Conservation (phyloP, 2,888 invertebrate genomes). For the Micropterix aruncella region DNA sequence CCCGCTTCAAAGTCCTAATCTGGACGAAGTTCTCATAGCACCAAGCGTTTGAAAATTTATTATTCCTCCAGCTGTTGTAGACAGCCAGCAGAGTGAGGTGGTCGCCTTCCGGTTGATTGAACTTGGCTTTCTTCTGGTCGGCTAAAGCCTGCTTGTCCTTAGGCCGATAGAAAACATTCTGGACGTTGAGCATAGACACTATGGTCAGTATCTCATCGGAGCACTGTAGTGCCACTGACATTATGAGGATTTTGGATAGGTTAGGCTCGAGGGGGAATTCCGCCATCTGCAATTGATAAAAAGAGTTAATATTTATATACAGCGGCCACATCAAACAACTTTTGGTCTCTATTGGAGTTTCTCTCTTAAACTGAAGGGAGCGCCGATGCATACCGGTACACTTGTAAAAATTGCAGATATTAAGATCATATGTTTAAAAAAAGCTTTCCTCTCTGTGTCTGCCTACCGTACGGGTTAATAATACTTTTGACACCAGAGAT, state of each 20-base stretch:
- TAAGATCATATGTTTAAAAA: too few relatives aligned
- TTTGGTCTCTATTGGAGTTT: too few relatives aligned
- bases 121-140: conserved; percentile 98
- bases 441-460: too few relatives aligned
- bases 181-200: conserved; percentile 97
- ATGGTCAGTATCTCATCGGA: conserved; percentile 97
- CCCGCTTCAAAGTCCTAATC: conserved; percentile 88
- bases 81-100: conserved; percentile 95
- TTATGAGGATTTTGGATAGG: conserved; percentile 95
- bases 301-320: neutral
- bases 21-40: conserved; percentile 99
- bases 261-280: conserved; percentile 98
- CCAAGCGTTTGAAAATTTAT: conserved; percentile 98
- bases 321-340: neutral
- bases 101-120: conserved; percentile 97
- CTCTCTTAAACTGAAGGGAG: too few relatives aligned
- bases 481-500: too few relatives aligned
- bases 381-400: too few relatives aligned
- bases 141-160: conserved; percentile 94
- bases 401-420: too few relatives aligned
- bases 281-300: conserved; percentile 65
- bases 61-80: conserved; percentile 98
- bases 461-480: too few relatives aligned
- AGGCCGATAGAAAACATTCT: conserved; percentile 88
- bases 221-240: conserved; percentile 96